Evolutionary conservation across 2,888 invertebrate genomes (phyloP).

Genomic region (Drosophila paranaensis): DNA sequence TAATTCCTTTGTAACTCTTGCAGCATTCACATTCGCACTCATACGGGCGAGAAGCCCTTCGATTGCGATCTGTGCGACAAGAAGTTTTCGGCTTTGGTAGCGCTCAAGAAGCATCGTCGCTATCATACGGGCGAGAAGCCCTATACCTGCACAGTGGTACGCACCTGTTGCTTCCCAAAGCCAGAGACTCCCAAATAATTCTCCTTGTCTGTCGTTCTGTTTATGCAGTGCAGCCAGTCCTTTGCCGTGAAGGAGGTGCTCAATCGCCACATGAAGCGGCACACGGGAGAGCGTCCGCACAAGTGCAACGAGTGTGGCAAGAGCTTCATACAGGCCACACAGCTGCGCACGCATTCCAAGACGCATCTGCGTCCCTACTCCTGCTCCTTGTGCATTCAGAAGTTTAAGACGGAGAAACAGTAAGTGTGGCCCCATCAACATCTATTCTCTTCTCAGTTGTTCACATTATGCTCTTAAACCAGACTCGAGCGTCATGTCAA

Average conservation of each 20-base stretch:
- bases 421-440: slow-evolving; percentile 48
- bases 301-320: slow-evolving; percentile 87
- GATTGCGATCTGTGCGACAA: slow-evolving; percentile 90
- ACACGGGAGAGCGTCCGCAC: slow-evolving; percentile 85
- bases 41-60: slow-evolving; percentile 89
- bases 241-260: slow-evolving; percentile 94
- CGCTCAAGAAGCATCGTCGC: slow-evolving; percentile 90
- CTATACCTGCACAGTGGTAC: slow-evolving; percentile 88
- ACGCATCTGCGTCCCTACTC: slow-evolving; percentile 90
- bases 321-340: slow-evolving; percentile 93
- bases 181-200: neutral
- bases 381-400: slow-evolving; percentile 87
- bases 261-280: slow-evolving; percentile 90
- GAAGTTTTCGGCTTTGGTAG: slow-evolving; percentile 90
- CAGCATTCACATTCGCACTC: slow-evolving; percentile 88
- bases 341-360: slow-evolving; percentile 90
- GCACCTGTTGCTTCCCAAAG: slow-evolving; percentile 11
- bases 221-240: slow-evolving; percentile 89
- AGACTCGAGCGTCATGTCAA: slow-evolving; percentile 74
- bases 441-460: neutral
- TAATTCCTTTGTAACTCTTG: slow-evolving; percentile 16
- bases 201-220: slow-evolving; percentile 36
- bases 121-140: slow-evolving; percentile 89
- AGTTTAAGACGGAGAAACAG: slow-evolving; percentile 82
- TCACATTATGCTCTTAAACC: neutral